Percentiles rank a stretch among this genome's conserved stretches.
Evolutionary conservation across 2,113 vertebrate species (phyloP).

Genomic region (Limanda limanda): DNA sequence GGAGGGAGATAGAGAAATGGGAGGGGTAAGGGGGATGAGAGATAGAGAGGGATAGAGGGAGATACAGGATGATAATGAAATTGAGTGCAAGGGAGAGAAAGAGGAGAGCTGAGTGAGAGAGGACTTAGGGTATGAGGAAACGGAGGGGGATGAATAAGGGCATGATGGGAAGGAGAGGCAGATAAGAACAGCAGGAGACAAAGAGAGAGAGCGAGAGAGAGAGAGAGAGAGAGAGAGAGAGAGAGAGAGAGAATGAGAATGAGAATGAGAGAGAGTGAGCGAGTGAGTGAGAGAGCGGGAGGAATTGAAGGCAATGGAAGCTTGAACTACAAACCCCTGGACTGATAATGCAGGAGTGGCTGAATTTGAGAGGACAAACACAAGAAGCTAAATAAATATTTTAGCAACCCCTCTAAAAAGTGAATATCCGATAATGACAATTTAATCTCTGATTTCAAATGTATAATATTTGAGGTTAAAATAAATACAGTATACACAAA

Average conservation of each 20-base stretch:
- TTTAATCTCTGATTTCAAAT: no score
- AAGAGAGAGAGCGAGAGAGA: conserved; percentile 8
- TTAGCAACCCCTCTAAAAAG: no score
- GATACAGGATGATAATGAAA: conserved; percentile 22
- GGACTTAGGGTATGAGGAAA: not conserved
- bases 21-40: conserved; percentile 4
- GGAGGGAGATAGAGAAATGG: conserved; percentile 35
- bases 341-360: conserved; percentile 4
- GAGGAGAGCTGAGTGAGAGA: conserved; percentile 8
- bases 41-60: conserved; percentile 8
- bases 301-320: conserved; percentile 57
- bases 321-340: conserved; percentile 48
- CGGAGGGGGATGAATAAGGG: conserved; percentile 7
- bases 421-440: no score
- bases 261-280: conserved; percentile 22
- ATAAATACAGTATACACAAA: no score
- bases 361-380: no score
- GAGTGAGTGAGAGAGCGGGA: conserved; percentile 23
- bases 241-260: conserved; percentile 23
- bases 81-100: conserved; percentile 14
- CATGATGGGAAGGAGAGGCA: conserved; percentile 28
- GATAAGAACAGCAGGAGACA: conserved; percentile 38
- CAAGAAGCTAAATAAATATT: no score
- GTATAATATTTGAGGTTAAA: no score
- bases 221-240: conserved; percentile 23